Conservation (phyloP, 2,888 invertebrate species). For the Yponomeuta cagnagella region DNA sequence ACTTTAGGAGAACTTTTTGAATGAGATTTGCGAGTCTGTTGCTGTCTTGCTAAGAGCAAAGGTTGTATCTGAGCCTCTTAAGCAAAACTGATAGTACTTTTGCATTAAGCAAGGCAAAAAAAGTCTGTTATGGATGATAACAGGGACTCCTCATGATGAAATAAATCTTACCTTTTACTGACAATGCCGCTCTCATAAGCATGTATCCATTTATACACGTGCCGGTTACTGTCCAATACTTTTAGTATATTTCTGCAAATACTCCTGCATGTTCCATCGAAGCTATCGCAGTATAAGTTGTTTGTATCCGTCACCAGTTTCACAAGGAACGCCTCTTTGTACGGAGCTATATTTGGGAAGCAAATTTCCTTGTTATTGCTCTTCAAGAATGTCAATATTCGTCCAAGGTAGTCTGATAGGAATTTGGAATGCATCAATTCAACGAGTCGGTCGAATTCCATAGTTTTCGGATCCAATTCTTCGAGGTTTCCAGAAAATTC, state of each 20-base stretch:
- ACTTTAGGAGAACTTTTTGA: no score
- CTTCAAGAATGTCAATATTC: slow-evolving; percentile 27
- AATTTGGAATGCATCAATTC: slow-evolving; percentile 19
- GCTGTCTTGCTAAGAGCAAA: no score
- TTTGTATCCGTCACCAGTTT: slow-evolving; percentile 26
- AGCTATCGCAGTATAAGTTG: slow-evolving; percentile 22
- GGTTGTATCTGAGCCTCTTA: no score
- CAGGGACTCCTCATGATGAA: no score
- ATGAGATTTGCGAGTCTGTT: no score
- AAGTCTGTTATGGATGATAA: no score
- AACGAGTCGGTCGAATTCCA: slow-evolving; percentile 21
- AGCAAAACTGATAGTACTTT: no score
- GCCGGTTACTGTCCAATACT: slow-evolving; percentile 23
- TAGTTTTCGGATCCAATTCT: slow-evolving; percentile 14
- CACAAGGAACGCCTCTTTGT: slow-evolving; percentile 28
- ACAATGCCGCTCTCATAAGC: slow-evolving; percentile 22
- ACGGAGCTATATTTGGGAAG: slow-evolving; percentile 25
- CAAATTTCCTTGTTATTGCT: slow-evolving; percentile 24
- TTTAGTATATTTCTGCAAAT: slow-evolving; percentile 25
- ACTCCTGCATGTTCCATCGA: slow-evolving; percentile 21
- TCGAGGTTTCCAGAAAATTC: background rate
- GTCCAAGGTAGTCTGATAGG: slow-evolving; percentile 25
- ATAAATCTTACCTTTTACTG: slow-evolving; percentile 24
- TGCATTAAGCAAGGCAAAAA: no score
- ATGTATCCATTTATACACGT: slow-evolving; percentile 24